Conservation (phyloP, 2,113 vertebrate species). For the Triplophysa tibetana region DNA sequence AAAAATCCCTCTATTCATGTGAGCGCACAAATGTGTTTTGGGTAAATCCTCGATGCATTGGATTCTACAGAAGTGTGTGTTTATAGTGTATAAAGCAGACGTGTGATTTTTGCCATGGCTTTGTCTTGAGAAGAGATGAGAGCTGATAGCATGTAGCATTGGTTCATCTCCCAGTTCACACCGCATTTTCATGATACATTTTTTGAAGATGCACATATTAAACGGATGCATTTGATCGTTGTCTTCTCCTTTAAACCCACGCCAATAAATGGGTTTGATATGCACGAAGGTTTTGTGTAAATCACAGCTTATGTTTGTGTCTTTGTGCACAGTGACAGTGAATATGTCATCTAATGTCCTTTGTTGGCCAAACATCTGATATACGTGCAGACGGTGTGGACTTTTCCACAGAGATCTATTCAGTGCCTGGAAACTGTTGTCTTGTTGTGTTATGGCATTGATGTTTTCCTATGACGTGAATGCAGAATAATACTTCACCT, state of each 20-base stretch:
- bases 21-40: not conserved
- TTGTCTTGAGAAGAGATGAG: conserved; percentile 13
- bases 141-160: conserved; percentile 19
- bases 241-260: not conserved
- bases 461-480: not conserved
- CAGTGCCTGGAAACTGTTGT: not conserved
- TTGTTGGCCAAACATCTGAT: not conserved
- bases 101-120: conserved; percentile 20
- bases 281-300: not conserved
- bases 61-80: not conserved
- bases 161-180: not conserved
- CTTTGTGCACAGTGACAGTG: not conserved
- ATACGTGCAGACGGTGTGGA: not conserved
- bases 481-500: conserved; percentile 16
- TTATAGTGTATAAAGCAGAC: conserved; percentile 4
- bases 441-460: not conserved
- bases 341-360: not conserved
- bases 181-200: not conserved
- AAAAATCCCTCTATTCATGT: not conserved
- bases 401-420: conserved; percentile 1
- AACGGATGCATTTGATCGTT: not conserved
- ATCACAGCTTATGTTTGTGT: not conserved
- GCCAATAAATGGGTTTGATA: not conserved
- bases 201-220: conserved; percentile 10
- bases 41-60: not conserved